Base-by-base conservation (phyloP, 2,797 vertebrate genomes). In the Diplodus puntazzo region DNA sequence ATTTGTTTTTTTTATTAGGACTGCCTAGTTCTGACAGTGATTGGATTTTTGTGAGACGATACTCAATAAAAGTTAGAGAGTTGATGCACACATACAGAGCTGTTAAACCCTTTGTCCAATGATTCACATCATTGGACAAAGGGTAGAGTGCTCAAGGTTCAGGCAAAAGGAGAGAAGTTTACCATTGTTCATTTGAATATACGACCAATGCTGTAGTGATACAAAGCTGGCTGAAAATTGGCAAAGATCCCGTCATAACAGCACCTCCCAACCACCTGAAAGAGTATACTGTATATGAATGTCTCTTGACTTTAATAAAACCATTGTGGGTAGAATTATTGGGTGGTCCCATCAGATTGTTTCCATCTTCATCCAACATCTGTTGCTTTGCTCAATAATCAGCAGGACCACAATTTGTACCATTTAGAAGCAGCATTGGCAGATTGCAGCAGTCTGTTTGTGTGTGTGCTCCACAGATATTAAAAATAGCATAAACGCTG, bases 331-430 rank as follows among this genome's bases (percentile, higher is more conserved):
- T 10, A 42, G 48, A 34, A 58, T 49, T 18, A 52, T 14, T 78
- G 72, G 74, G 66, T 82, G 83, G 79, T 76, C 67, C 34, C 50
- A 21, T 52, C 50, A 64, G 75, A 25, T 42, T 53, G 48, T 46
- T 65, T 79, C 81, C 42, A 5, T 57, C 62, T 73, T 74, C 62
- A 50, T 70, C 70, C 77, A 73, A 62, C 72, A 80, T 80, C 77
- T 84, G 77, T 14, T 77, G 27, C 71, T 45, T 17, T 42, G 21
- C 80, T 70, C 64, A 34, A 6, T 78, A 75, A 86, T 85, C 80
- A 78, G 64, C 80, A 71, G 63, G 53, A 70, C 64, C 81, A 71
- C 66, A 84, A 25, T 75, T 77, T 53, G 34, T 10, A 54, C 52
- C 16, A 0, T 77, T 81, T 70, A 43, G 13, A 50, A 54, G 70